phyloP scores from a whole-genome alignment of 2,888 invertebrate genomes.

The Andrena bicolor region DNA sequence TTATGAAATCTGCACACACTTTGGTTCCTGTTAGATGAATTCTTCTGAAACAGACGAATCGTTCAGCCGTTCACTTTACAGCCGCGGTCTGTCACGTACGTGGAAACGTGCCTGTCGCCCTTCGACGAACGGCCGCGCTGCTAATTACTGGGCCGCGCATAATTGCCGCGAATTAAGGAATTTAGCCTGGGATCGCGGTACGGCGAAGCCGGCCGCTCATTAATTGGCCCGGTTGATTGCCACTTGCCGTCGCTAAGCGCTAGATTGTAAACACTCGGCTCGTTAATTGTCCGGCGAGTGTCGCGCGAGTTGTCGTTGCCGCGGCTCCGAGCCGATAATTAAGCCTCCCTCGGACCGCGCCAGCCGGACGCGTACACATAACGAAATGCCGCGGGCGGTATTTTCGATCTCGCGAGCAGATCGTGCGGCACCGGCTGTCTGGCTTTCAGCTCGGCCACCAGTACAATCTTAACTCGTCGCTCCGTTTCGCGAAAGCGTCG shows the following conservation, averaged over 20 bases:
- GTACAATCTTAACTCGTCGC: constrained; percentile 31
- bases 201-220: constrained; percentile 68
- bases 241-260: constrained; percentile 75
- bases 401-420: constrained; percentile 54
- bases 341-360: constrained; percentile 54
- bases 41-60: constrained; percentile 8
- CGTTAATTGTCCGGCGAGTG: constrained; percentile 76
- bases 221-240: constrained; percentile 80
- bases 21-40: no score
- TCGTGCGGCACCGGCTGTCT: constrained; percentile 39
- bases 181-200: constrained; percentile 69
- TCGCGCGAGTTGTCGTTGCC: constrained; percentile 68
- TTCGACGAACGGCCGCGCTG: constrained; percentile 44
- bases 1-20: no score
- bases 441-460: constrained; percentile 17
- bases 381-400: constrained; percentile 64
- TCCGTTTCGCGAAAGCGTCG: constrained; percentile 21
- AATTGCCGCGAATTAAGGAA: constrained; percentile 80
- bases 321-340: constrained; percentile 67
- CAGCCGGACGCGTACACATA: constrained; percentile 45
- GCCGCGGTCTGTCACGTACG: constrained; percentile 24
- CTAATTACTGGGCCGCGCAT: constrained; percentile 75
- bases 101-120: constrained; percentile 26
- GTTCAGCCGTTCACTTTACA: not conserved
- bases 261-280: constrained; percentile 81